Evolutionary conservation across 2,888 invertebrate species (phyloP), one percentile per base, ranked within the genome.

Genomic region (Dinocampus coccinellae): DNA sequence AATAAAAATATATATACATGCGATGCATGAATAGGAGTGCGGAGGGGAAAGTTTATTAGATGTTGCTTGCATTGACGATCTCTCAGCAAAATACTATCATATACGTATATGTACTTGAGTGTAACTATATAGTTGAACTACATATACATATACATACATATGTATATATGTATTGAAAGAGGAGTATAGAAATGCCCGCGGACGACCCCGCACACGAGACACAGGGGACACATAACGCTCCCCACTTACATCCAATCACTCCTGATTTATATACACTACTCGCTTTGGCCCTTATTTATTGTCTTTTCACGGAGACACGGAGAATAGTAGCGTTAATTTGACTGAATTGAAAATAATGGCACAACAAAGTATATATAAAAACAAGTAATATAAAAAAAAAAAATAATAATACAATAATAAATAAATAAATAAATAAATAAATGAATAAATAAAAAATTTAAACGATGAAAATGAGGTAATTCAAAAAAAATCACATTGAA

Each of bases 211-310:
- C 85, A 86, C 85, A 87, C 85, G 84, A 86, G 83, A 82, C 87
- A 81, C 87, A 83, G 83, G 87, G 87, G 87, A 87, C 87, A 85
- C 87, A 87, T 87, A 87, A 87, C 85, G 83, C 82, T 84, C 85
- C 86, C 86, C 85, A 83, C 86, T 87, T 87, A 87, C 87, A 86
- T 87, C 87, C 87, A 87, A 87, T 87, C 87, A 84, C 87, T 86
- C 86, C 86, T 87, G 87, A 87, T 87, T 87, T 87, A 87, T 87
- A 87, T 87, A 87, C 86, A 87, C 87, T 87, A 85, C 85, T 85
- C 85, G 83, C 83, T 84, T 84, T 83, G n/a, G 79, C 83, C 84
- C 85, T 86, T 87, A 87, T 87, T 87, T 87, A 87, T 87, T 81
- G 85, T 80, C 80, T 81, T n/a, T 82, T 82, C 82, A 79, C 81